These are phyloP conservation scores for Hiodon tergisus DNA, from an alignment of 2,113 vertebrate genomes.

Conservation along the genomic window DNA sequence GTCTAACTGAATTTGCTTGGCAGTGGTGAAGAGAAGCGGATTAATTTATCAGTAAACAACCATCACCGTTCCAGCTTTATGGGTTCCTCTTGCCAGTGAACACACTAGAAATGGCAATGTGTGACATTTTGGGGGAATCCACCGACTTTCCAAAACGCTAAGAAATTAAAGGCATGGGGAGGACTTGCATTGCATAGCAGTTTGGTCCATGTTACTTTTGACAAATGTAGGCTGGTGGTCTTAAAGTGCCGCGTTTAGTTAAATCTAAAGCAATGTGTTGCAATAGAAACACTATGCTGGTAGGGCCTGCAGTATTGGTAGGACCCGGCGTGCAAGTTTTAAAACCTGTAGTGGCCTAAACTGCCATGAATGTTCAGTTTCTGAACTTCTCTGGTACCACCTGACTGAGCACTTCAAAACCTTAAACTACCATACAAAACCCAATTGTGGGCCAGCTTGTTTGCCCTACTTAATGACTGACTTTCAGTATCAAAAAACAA, in stretches of 20 bases:
- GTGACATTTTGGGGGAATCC: background rate
- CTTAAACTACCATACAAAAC: background rate
- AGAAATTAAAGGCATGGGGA: conserved; percentile 64
- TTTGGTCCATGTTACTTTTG: conserved; percentile 69
- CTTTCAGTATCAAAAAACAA: too few species aligned
- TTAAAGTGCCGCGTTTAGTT: conserved; percentile 1
- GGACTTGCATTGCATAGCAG: conserved; percentile 75
- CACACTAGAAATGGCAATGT: background rate
- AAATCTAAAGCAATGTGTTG: background rate
- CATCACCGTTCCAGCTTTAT: background rate
- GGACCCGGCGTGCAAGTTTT: background rate
- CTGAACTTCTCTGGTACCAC: background rate
- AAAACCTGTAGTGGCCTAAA: background rate
- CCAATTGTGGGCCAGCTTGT: too few species aligned
- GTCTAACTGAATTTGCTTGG: background rate
- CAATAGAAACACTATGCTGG: background rate
- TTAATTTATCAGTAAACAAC: background rate
- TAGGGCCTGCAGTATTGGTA: background rate
- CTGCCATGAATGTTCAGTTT: background rate
- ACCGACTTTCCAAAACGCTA: conserved; percentile 14
- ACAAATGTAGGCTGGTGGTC: background rate
- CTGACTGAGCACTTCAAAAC: background rate
- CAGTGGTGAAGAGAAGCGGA: background rate
- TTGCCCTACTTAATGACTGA: too few species aligned
- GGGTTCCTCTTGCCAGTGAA: background rate